Evolutionary conservation across 1,140 invertebrate genomes (phyloP).

Genomic region (Hesperophylax magnus): DNA sequence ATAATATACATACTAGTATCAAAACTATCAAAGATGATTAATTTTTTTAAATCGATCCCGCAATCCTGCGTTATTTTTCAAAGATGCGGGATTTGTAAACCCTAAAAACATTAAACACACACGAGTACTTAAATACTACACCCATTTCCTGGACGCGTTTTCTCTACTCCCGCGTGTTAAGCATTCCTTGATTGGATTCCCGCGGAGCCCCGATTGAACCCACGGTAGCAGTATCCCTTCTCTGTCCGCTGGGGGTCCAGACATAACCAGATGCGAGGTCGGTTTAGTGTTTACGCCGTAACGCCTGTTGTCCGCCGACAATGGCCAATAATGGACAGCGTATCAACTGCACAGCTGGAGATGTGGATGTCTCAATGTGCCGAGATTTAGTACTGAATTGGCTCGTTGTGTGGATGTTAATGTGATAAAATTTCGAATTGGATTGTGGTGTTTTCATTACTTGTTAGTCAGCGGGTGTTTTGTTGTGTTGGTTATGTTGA

Average conservation of each 20-base stretch:
- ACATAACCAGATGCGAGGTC: constrained; percentile 7
- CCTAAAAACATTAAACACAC: neutral
- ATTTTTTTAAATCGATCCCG: too few species aligned
- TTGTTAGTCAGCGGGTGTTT: neutral
- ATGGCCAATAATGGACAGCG: constrained; percentile 8
- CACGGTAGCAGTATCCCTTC: neutral
- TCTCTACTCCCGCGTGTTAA: neutral
- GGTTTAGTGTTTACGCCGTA: constrained; percentile 3
- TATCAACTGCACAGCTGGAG: neutral
- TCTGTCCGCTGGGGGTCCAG: neutral
- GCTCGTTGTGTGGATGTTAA: neutral
- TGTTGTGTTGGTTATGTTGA: neutral
- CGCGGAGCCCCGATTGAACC: neutral
- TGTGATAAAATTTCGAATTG: neutral
- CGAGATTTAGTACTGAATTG: neutral
- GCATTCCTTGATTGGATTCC: neutral
- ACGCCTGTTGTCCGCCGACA: neutral
- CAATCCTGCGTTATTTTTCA: too few species aligned
- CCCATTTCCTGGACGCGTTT: neutral
- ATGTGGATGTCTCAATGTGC: neutral
- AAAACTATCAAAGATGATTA: too few species aligned
- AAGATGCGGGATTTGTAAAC: too few species aligned
- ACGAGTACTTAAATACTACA: too few species aligned
- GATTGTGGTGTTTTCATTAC: neutral
- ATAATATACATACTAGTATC: too few species aligned